Conservation (phyloP, 2,113 vertebrate genomes). For the Butorides virescens region DNA sequence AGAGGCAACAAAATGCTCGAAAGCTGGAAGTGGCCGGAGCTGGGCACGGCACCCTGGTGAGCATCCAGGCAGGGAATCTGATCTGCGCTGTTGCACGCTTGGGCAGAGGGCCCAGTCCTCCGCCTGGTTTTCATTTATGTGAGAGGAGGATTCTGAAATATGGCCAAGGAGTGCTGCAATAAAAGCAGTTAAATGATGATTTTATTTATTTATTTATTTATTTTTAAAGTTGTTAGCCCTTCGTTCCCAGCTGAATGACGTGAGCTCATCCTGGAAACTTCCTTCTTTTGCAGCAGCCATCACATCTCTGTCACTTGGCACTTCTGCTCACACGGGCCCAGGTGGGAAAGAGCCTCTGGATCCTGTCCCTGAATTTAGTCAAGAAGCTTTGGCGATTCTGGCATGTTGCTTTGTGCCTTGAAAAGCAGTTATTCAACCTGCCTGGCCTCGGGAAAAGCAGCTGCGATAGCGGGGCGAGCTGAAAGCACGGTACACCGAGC, state of each 20-base stretch:
- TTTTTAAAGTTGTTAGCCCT: neutral
- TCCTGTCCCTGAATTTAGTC: neutral
- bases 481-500: neutral
- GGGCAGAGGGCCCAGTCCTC: neutral
- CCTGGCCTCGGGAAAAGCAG: neutral
- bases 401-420: neutral
- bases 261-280: neutral
- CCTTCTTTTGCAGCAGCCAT: neutral
- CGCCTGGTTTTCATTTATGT: neutral
- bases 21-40: neutral
- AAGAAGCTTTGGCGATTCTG: neutral
- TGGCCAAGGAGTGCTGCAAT: neutral
- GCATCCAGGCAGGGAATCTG: neutral
- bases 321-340: neutral
- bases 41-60: neutral
- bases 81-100: accelerated
- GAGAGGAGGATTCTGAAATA: neutral
- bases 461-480: neutral
- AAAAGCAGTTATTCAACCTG: neutral
- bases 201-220: too few relatives aligned
- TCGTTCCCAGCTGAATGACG: neutral
- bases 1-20: neutral
- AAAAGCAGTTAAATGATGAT: neutral
- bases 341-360: neutral
- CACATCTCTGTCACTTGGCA: neutral